Conservation (phyloP, 2,797 vertebrate genomes). For the Pogonophryne albipinna region DNA sequence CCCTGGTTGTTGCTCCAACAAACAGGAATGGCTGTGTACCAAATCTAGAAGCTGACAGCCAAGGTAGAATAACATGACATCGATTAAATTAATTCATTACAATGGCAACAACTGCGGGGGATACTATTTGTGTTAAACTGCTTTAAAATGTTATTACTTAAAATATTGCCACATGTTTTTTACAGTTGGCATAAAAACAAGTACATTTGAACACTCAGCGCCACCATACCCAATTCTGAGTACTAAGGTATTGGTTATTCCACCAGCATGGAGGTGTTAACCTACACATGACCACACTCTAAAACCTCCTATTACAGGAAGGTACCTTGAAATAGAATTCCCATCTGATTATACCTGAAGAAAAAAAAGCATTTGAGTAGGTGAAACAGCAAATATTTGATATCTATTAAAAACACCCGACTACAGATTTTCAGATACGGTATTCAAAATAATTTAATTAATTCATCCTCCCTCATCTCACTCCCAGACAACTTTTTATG, state of each 20-base stretch:
- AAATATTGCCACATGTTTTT: background rate
- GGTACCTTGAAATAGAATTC: slow-evolving; percentile 4
- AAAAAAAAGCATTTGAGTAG: slow-evolving; percentile 17
- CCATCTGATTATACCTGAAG: background rate
- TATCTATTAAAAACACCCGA: slow-evolving; percentile 26
- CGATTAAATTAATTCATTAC: background rate
- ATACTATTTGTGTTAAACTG: background rate
- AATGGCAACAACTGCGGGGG: background rate
- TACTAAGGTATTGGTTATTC: background rate
- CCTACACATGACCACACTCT: background rate
- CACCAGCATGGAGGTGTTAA: background rate
- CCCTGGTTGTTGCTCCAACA: background rate
- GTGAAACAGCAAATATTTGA: slow-evolving; percentile 30
- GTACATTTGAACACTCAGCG: background rate
- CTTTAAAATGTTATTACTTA: background rate
- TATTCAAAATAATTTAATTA: slow-evolving; percentile 28
- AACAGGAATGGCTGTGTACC: slow-evolving; percentile 3
- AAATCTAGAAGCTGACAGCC: background rate
- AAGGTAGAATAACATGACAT: background rate
- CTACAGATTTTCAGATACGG: slow-evolving; percentile 17
- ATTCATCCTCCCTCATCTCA: slow-evolving; percentile 47
- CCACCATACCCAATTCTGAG: too few species aligned
- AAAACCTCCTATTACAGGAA: background rate
- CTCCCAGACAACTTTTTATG: slow-evolving; percentile 46
- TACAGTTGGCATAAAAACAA: background rate